phyloP scores from a whole-genome alignment of 2,113 vertebrate species.

The Pomatorhinus ruficollis region DNA sequence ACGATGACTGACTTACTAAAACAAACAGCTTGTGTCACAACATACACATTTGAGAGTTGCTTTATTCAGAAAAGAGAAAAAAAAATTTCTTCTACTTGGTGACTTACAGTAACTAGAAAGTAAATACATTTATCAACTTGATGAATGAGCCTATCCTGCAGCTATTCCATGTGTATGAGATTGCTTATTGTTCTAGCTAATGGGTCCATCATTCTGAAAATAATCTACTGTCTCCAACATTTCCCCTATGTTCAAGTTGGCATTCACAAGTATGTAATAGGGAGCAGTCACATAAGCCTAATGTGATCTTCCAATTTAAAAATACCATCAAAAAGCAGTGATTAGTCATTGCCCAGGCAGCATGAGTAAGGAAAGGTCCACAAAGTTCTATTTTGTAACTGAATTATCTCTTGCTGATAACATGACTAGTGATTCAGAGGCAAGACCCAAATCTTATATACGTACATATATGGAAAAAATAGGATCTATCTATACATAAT shows the following conservation, averaged over 20 bases:
- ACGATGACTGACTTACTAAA: background rate
- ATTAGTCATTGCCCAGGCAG: constrained; percentile 32
- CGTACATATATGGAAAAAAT: background rate
- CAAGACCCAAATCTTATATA: background rate
- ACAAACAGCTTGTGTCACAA: background rate
- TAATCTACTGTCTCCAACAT: constrained; percentile 18
- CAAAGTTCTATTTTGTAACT: background rate
- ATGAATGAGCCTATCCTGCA: constrained; percentile 33
- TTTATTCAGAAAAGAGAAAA: background rate
- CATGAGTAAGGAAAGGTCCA: constrained; percentile 12
- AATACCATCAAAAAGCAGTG: background rate
- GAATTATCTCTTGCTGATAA: background rate
- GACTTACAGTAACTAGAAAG: constrained; percentile 24
- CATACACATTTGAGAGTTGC: background rate
- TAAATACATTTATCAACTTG: constrained; percentile 49
- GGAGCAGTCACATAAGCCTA: background rate
- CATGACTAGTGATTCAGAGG: constrained; percentile 16
- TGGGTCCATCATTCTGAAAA: constrained; percentile 46
- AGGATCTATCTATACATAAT: background rate
- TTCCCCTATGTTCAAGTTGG: background rate
- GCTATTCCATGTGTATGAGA: constrained; percentile 5
- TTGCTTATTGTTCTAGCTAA: constrained; percentile 50
- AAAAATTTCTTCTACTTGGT: background rate
- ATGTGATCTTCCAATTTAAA: constrained; percentile 41
- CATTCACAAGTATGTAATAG: constrained; percentile 1